These are phyloP conservation scores for Camptogramma bilineatum DNA, from an alignment of 2,888 invertebrate species.

Conservation along the genomic window DNA sequence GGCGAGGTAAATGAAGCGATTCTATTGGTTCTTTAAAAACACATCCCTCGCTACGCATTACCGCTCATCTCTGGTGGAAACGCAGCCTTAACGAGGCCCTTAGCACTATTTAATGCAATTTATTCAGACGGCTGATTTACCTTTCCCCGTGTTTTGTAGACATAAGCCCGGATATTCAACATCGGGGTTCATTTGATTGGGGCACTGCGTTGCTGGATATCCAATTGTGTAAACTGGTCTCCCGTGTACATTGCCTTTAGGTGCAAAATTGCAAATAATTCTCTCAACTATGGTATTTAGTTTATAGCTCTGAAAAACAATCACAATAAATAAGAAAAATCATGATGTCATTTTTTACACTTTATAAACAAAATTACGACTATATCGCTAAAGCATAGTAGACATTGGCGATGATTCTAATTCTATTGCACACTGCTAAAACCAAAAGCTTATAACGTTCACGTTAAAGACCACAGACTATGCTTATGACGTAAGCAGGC, in stretches of 20 bases:
- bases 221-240: slow-evolving; percentile 72
- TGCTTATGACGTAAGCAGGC: no score
- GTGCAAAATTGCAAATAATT: slow-evolving; percentile 76
- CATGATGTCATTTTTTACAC: background rate
- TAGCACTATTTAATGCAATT: slow-evolving; percentile 11
- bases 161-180: slow-evolving; percentile 57
- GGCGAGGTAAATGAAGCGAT: no score
- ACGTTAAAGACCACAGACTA: no score
- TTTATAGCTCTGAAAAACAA: slow-evolving; percentile 18
- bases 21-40: no score
- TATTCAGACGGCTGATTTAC: slow-evolving; percentile 34
- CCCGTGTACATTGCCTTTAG: slow-evolving; percentile 68
- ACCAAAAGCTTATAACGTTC: no score
- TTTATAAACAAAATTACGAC: no score
- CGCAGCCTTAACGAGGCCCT: no score
- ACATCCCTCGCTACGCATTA: no score
- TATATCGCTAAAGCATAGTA: no score
- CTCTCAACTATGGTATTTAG: slow-evolving; percentile 60
- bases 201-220: slow-evolving; percentile 70
- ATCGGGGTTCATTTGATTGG: slow-evolving; percentile 54
- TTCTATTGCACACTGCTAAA: no score
- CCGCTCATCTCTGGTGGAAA: no score
- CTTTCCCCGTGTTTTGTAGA: slow-evolving; percentile 32
- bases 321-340: background rate
- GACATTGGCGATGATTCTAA: no score